Base-by-base conservation (phyloP, 2,113 vertebrate species). In the Paraplagusia blochii region DNA sequence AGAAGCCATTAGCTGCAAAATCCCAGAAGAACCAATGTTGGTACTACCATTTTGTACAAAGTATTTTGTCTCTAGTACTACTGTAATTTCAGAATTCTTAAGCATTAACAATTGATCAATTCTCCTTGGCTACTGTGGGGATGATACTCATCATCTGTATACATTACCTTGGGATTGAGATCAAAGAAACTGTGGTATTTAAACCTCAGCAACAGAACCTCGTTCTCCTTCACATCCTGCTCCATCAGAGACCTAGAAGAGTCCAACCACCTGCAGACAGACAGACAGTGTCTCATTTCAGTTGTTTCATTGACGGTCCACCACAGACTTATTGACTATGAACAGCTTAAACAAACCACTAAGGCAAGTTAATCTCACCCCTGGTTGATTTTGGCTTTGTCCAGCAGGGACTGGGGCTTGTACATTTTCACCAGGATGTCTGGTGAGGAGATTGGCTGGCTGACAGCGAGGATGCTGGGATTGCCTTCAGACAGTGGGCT, bases 121-220 rank as follows among this genome's bases (percentile, higher is more conserved):
- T 29, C 22, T 6, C 2, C 22, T 29, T 29, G 22, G 22, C 22
- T 29, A 29, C 22, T 29, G 2, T 29, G 22, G 6, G 22, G 22
- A 29, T n/a, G n/a, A 29, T 4, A 29, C 22, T 29, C 38, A 2
- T 11, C 4, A 11, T 40, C 15, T 45, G 3, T 43, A 16, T 12
- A 12, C 52, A 44, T 44, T 92, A 98, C 97, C 96, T 99, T 99
- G 56, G 97, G 97, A 86, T 99, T 99, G 84, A 99, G 94, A 90
- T 99, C 96, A 85, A 99, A 99, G 91, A 98, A 99, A 88, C 96
- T 98, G 93, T 99, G 93, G 77, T 98, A 99, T 85, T 99, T 99
- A 89, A 99, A 99, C 80, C 95, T 93, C 72, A 99, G 92, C 52
- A 98, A 89, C 70, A 98, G 90, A 63, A 97, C 96, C 48, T 99